Conservation (phyloP, 2,113 vertebrate species). For the Pterocles burchelli region DNA sequence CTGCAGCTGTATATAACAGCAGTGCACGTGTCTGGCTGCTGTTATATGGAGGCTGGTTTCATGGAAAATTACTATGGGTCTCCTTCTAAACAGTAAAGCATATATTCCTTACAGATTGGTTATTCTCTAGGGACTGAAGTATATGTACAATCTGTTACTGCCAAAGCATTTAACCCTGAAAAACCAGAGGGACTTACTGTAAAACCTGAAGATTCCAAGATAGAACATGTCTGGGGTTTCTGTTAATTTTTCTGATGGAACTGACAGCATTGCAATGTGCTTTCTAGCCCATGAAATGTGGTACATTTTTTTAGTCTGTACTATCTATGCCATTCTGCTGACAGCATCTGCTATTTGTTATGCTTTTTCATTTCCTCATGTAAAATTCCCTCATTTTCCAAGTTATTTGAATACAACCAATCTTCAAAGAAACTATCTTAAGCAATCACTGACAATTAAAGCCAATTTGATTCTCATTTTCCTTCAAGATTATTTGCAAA, state of each 20-base stretch:
- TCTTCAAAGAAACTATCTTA: not conserved
- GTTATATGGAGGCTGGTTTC: not conserved
- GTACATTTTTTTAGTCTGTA: not conserved
- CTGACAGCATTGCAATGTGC: not conserved
- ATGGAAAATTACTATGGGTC: not conserved
- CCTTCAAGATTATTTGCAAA: not conserved
- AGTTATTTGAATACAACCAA: not conserved
- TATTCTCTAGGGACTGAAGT: not conserved
- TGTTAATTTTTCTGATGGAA: not conserved
- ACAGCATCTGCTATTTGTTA: not conserved
- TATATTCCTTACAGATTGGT: not conserved
- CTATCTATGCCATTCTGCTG: not conserved
- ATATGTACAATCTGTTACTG: not conserved
- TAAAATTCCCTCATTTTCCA: not conserved
- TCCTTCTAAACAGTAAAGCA: not conserved
- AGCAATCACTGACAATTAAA: not conserved
- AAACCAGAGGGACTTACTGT: not conserved
- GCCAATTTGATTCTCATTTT: not conserved
- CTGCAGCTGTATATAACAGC: not conserved
- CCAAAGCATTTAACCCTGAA: not conserved
- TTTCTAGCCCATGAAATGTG: not conserved
- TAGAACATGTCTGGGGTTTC: not conserved
- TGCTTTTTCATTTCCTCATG: not conserved
- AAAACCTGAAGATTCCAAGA: not conserved
- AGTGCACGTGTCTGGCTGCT: not conserved